phyloP scores from a whole-genome alignment of 2,113 vertebrate genomes.

The Amphilophus citrinellus region DNA sequence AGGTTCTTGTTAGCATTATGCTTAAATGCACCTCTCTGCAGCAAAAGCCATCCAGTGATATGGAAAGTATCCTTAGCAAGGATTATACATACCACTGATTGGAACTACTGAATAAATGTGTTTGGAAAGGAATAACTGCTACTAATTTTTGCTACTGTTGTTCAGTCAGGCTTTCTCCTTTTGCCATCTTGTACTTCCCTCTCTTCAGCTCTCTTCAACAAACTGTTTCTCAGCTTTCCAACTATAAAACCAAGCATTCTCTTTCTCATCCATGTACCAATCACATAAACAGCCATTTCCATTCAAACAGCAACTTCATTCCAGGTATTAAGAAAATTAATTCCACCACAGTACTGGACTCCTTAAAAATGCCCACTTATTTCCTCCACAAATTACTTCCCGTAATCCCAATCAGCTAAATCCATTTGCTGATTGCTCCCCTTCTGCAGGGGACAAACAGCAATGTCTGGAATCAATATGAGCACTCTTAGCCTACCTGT shows the following conservation, averaged over 20 bases:
- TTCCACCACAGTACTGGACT: constrained; percentile 52
- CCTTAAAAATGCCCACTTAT: constrained; percentile 34
- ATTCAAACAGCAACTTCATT: constrained; percentile 55
- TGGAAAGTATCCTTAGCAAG: constrained; percentile 34
- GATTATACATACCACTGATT: constrained; percentile 35
- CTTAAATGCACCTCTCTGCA: constrained; percentile 46
- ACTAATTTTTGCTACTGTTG: neutral
- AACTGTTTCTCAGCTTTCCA: neutral
- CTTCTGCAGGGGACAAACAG: constrained; percentile 47
- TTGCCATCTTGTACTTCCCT: neutral
- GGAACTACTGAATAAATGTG: constrained; percentile 3
- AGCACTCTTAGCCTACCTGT: constrained; percentile 66
- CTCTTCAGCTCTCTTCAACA: neutral
- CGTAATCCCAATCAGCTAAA: constrained; percentile 68
- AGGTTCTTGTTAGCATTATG: constrained; percentile 67
- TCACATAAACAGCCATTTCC: constrained; percentile 50
- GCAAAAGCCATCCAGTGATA: constrained; percentile 48
- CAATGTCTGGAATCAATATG: constrained; percentile 55
- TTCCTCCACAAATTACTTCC: constrained; percentile 56
- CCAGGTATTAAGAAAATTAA: constrained; percentile 63
- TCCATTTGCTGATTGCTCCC: constrained; percentile 53
- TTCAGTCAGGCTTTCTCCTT: neutral
- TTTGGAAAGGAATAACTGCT: constrained; percentile 6
- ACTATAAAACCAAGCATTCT: neutral
- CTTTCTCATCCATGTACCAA: neutral